phyloP scores from a whole-genome alignment of 2,113 vertebrate species.

The Oncorhynchus nerka region DNA sequence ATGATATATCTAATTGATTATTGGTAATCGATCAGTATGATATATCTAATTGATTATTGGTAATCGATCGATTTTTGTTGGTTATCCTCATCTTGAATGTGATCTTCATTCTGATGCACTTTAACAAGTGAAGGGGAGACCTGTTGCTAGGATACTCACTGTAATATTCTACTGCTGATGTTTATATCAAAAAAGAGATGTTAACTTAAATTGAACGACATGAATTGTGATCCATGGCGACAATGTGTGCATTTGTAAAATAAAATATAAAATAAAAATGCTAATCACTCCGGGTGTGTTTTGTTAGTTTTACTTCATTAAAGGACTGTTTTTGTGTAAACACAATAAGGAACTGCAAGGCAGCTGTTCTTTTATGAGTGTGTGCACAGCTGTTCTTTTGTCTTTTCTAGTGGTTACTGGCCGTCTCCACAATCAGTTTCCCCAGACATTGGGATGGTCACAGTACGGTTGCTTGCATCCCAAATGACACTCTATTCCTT shows the following conservation, averaged over 20 bases:
- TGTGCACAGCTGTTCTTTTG: too few species aligned
- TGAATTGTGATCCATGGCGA: constrained; percentile 55
- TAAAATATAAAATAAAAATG: constrained; percentile 64
- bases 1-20: constrained; percentile 47
- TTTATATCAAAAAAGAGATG: constrained; percentile 53
- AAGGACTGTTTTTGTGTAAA: not conserved
- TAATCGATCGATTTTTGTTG: constrained; percentile 25
- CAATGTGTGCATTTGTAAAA: constrained; percentile 63
- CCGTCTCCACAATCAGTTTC: too few species aligned
- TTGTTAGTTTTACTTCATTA: not conserved
- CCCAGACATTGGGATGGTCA: too few species aligned
- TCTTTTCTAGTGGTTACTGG: too few species aligned
- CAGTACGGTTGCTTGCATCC: not conserved
- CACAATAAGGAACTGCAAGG: not conserved
- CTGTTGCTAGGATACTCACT: constrained; percentile 33
- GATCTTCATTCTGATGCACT: constrained; percentile 68
- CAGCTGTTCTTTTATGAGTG: too few species aligned
- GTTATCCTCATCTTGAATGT: constrained; percentile 14
- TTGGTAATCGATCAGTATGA: constrained; percentile 49
- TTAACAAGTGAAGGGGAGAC: constrained; percentile 67
- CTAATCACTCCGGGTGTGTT: constrained; percentile 10
- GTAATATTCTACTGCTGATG: constrained; percentile 29
- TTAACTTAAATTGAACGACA: constrained; percentile 59
- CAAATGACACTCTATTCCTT: not conserved
- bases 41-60: constrained; percentile 34